Base-by-base conservation (phyloP, 2,888 invertebrate genomes). In the Halictus quadricinctus region DNA sequence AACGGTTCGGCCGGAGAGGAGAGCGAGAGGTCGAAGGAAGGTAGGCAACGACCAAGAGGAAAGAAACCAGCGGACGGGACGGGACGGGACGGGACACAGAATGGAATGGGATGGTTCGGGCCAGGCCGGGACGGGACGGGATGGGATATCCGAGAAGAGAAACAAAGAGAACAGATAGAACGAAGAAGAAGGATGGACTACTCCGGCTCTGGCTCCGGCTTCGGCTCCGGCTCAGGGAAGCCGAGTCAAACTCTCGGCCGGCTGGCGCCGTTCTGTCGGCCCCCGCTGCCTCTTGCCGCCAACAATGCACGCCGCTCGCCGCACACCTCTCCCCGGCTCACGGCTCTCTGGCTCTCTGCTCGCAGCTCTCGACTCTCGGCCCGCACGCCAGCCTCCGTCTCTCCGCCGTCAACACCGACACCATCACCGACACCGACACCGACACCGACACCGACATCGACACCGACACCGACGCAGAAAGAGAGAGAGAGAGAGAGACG, bases 261-360 rank as follows among this genome's bases (percentile, higher is more conserved):
- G 88, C 91, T 92, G 91, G 91, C 91, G 93, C 93, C 93, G 93
- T 90, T 91, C 92, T 90, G 93, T 92, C 93, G 93, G 91, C 88
- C 90, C 91, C 91, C 90, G 88, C 90, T 88, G 86, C 88, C 91
- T 90, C 89, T 89, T 88, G 87, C 91, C 88, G 90, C 92, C 93
- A 92, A 93, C 93, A 92, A 93, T 93, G 91, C 91, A 90, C 88
- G 88, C 84, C 84, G 43, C 74, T 70, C 89, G 88, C 84, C 84
- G 43, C 74, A 74, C 89, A 83, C 84, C 87, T 72, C 89, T 80
- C 58, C 75, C 72, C 75, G 41, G 64, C 41, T 70, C 48, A 2
- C 64, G 41, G 58, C 36, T 70, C 48, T 60, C 25, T 13, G 25
- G 25, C 64, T 29, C 58, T 29, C 29, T 15, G 29, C 7, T 64